Base-by-base conservation (phyloP, 1,140 invertebrate species). In the Ostrea edulis region DNA sequence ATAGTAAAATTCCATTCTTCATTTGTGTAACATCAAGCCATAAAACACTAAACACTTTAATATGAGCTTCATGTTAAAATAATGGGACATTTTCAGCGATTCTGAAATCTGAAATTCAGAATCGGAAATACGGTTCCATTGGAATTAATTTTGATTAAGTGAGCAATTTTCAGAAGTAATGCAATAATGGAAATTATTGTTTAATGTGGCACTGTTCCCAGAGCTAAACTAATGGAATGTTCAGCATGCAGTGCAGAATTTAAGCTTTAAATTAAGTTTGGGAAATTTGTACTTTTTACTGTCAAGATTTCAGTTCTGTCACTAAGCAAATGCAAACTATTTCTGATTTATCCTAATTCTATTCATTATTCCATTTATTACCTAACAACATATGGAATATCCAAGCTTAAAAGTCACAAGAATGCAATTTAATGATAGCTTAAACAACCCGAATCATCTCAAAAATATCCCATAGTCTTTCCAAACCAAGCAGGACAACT, bases 101-200 rank as follows among this genome's bases (percentile, higher is more conserved):
- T n/a, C n/a, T n/a, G 58, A 17, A 20, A 14, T 62, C n/a, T 62
- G 17, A 77, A 35, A 12, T 25, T 29, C 9, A 11, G 14, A 77
- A 77, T 29, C 9, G 12, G 14, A 77, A 77, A 25, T 44, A 35
- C 8, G 25, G 9, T 77, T 44, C 68, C 68, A 77, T 71, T 35
- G 22, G 22, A 29, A 77, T 77, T 29, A 77, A 25, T 77, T 77
- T 77, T 29, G 68, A 77, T 77, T 29, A 77, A 77, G 25, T 35
- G 68, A 77, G 22, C 68, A 77, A 77, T 77, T 77, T 29, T 77
- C 22, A 77, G 68, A 77, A 44, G 35, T 29, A 77, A 29, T 77
- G 68, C 68, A 22, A 29, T 11, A 29, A 29, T 25, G 68, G 68
- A 77, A 77, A 77, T 77, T 25, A 77, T 25, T 25, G 29, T 25